phyloP scores from a whole-genome alignment of 2,797 vertebrate genomes.

The Myotis vivesi region DNA sequence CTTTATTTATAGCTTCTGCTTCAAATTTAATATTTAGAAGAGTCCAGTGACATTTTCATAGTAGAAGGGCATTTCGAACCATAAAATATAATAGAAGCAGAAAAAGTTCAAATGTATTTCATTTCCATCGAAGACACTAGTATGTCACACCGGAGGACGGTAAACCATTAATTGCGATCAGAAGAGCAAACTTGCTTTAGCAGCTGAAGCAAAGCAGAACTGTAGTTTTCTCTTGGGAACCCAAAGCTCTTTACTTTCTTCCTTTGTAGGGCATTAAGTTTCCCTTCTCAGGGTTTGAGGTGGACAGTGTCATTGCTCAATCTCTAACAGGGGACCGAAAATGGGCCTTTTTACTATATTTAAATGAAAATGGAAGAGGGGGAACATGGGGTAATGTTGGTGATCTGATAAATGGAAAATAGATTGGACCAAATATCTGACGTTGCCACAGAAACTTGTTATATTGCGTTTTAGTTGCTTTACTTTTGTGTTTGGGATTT shows the following conservation, averaged over 20 bases:
- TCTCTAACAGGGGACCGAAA: neutral
- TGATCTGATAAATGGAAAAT: neutral
- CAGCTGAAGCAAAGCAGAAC: neutral
- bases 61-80: slow-evolving; percentile 66
- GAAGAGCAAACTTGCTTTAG: slow-evolving; percentile 7
- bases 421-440: neutral
- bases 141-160: neutral
- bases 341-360: neutral
- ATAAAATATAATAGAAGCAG: slow-evolving; percentile 35
- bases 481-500: neutral
- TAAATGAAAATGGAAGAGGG: neutral
- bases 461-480: neutral
- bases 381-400: neutral
- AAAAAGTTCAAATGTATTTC: slow-evolving; percentile 51
- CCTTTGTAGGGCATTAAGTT: neutral
- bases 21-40: slow-evolving; percentile 71
- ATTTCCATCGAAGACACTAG: slow-evolving; percentile 58
- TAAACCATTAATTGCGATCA: slow-evolving; percentile 58
- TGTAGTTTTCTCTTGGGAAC: neutral
- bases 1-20: slow-evolving; percentile 51
- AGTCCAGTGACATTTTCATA: slow-evolving; percentile 72
- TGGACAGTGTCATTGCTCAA: neutral
- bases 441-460: neutral
- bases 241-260: neutral
- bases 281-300: neutral